Base-by-base conservation (phyloP, 2,113 vertebrate genomes). In the Chloropsis cyanopogon region DNA sequence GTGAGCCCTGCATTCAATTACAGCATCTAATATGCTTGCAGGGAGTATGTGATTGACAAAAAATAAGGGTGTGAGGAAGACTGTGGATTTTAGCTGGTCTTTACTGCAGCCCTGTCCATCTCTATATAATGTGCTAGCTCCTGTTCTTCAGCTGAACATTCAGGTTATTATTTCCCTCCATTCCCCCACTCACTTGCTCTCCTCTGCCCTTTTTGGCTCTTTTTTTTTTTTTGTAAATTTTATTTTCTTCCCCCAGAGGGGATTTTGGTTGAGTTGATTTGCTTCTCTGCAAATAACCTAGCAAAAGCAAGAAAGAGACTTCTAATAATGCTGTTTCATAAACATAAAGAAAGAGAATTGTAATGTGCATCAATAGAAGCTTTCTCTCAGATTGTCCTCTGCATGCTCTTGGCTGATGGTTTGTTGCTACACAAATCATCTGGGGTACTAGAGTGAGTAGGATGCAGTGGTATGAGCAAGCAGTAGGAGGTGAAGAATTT, bases 401-500 rank as follows among this genome's bases (percentile, higher is more conserved):
- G 86, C 4, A 7, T 70, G 53, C 71, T 92, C 76, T 92, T 1
- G 9, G 57, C 76, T 82, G 84, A 50, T 0, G 2, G 21, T 84
- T 86, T 91, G 73, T 86, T 10, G 35, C 90, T 86, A 72, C 65
- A 78, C 49, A 79, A 76, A 86, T 92, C 42, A 59, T 70, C 59
- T 86, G n/a, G 54, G 56, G 24, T 70, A 75, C 80, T 86, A 61
- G 39, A 78, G 25, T 1, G 49, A 91, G 86, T 92, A 88, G 93
- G 82, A 90, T 88, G 82, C 85, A 37, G 72, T 90, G 94, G 75
- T 88, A 96, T 88, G 90, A 96, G 46, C 81, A 94, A 96, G 76
- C 53, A 80, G 93, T 96, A 88, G 96, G 96, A 97, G 92, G 94
- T 70, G 29, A 93, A 92, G 85, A 92, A 95, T 94, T 94, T 79